These are phyloP conservation scores for Notolepis coatsorum DNA, from an alignment of 2,797 vertebrate species.

Conservation along the genomic window DNA sequence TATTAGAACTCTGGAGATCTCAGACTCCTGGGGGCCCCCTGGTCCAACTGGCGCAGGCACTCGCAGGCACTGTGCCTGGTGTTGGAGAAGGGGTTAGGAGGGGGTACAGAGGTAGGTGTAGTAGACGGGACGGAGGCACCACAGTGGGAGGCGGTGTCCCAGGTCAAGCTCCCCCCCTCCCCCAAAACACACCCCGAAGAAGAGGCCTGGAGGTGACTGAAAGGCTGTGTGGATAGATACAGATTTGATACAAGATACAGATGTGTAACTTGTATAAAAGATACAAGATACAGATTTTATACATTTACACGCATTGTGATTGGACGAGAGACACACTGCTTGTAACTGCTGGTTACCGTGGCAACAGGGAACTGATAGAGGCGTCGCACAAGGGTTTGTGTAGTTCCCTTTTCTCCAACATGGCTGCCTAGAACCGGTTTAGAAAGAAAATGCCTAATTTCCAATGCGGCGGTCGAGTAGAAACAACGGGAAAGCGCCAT, in stretches of 20 bases:
- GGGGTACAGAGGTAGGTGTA: conserved; percentile 33
- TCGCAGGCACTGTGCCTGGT: conserved; percentile 37
- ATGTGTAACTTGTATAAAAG: conserved; percentile 3
- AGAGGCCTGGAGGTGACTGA: not conserved
- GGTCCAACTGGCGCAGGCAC: conserved; percentile 34
- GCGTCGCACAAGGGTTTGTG: too few relatives aligned
- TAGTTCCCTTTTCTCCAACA: too few relatives aligned
- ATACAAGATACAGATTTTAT: not conserved
- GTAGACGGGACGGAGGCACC: conserved; percentile 13
- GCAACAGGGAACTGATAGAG: too few relatives aligned
- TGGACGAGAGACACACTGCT: too few relatives aligned
- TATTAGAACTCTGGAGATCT: conserved; percentile 4
- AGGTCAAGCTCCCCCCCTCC: not conserved
- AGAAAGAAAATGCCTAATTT: too few relatives aligned
- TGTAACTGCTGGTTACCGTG: too few relatives aligned
- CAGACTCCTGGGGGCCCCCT: conserved; percentile 40
- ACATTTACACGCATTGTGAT: too few relatives aligned
- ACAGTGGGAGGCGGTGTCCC: not conserved
- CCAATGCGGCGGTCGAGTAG: too few relatives aligned
- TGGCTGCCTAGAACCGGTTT: too few relatives aligned
- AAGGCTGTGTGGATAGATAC: not conserved
- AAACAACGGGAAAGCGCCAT: too few relatives aligned
- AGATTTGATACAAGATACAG: not conserved
- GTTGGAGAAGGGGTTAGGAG: conserved; percentile 12
- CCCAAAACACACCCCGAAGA: not conserved